Evolutionary conservation across 2,797 vertebrate genomes (phyloP).

Genomic region (Oreortyx pictus): DNA sequence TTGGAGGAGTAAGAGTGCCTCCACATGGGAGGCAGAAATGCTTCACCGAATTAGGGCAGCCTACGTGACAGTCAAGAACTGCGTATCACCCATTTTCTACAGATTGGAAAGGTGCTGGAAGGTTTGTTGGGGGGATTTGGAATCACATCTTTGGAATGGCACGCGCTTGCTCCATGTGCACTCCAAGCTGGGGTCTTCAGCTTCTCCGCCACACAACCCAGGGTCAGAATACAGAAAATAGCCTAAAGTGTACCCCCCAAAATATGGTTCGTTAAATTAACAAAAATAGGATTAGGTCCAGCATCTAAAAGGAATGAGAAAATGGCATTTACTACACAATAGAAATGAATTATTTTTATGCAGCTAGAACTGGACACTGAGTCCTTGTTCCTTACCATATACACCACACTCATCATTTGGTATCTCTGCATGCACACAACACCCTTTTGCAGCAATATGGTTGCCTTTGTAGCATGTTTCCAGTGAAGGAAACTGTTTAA

Average conservation of each 20-base stretch:
- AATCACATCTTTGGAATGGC: neutral
- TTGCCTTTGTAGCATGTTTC: neutral
- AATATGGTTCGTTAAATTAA: conserved; percentile 28
- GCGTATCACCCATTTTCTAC: neutral
- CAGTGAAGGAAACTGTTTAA: neutral
- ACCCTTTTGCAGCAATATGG: neutral
- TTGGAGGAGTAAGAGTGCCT: conserved; percentile 69
- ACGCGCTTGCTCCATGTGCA: neutral
- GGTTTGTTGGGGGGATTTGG: neutral
- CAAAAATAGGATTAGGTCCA: neutral
- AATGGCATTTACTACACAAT: neutral
- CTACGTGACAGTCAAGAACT: neutral
- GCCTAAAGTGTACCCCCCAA: neutral
- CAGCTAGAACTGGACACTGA: neutral
- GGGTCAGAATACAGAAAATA: neutral
- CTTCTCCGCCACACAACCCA: neutral
- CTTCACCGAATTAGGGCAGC: conserved; percentile 32
- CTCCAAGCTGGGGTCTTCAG: neutral
- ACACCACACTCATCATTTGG: neutral
- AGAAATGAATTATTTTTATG: neutral
- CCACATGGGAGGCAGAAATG: conserved; percentile 45
- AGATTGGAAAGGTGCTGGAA: neutral
- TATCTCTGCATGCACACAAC: neutral
- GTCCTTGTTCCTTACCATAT: neutral
- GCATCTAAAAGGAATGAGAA: neutral